These are phyloP conservation scores for Anthonomus grandis DNA, from an alignment of 1,140 invertebrate genomes.

Conservation along the genomic window DNA sequence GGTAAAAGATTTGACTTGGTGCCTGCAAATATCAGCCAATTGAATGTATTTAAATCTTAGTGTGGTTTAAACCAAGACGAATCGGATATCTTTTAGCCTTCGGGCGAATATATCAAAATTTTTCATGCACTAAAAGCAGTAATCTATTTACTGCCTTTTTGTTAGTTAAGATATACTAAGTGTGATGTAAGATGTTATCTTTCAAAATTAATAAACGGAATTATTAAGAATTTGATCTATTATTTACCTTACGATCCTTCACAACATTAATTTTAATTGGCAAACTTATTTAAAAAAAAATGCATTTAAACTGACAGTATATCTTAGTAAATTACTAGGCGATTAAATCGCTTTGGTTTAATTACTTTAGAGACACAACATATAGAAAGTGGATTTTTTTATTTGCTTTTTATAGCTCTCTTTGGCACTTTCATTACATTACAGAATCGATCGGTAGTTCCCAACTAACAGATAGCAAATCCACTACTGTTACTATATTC, in stretches of 20 bases:
- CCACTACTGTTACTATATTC: slow-evolving; percentile 34
- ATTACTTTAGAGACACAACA: no score
- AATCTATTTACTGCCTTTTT: slow-evolving; percentile 29
- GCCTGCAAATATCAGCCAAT: no score
- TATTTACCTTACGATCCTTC: neutral
- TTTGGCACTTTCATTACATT: no score
- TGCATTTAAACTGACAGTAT: no score
- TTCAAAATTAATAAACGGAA: slow-evolving; percentile 50
- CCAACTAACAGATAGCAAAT: slow-evolving; percentile 45
- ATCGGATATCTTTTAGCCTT: no score
- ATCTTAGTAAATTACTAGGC: no score
- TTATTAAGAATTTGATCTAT: slow-evolving; percentile 34
- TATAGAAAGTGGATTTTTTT: no score
- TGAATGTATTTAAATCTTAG: no score
- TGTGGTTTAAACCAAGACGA: neutral
- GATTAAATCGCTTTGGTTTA: no score
- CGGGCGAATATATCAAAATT: slow-evolving; percentile 45
- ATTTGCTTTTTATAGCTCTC: no score
- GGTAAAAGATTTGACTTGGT: no score
- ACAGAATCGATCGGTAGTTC: slow-evolving; percentile 11
- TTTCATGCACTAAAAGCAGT: slow-evolving; percentile 41
- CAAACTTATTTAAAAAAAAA: slow-evolving; percentile 31
- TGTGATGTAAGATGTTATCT: slow-evolving; percentile 51
- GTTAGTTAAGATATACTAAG: slow-evolving; percentile 46
- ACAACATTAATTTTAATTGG: no score